Evolutionary conservation across 2,888 invertebrate genomes (phyloP), one percentile per base, ranked within the genome.

Genomic region (Hermodice carunculata): DNA sequence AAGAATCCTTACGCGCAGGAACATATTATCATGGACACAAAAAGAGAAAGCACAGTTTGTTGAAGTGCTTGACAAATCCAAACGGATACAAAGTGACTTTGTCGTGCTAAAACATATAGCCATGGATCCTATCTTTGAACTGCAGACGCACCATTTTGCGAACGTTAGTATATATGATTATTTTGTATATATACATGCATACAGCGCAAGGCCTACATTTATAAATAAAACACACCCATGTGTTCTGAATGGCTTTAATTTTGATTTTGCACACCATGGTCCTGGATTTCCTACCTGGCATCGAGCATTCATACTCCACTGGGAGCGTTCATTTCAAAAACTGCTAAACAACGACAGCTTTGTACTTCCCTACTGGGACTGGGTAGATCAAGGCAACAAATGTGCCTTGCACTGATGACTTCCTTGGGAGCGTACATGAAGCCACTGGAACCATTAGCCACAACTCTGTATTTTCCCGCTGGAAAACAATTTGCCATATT

Each of bases 251-350:
- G 19, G 32, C 8, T 40, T 22, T 31, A 59, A 51, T 53, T 31
- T 61, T 17, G 64, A 64, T 37, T 52, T 61, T 46, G 52, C 64
- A 14, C 64, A 64, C 32, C 44, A 58, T n/a, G 66, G 66, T 14
- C 37, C 67, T 11, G 63, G 42, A 6, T 66, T 66, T 43, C 63
- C 59, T 22, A 52, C 64, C 32, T 66, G 62, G 61, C 67, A 66
- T 49, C 49, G 67, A 28, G 52, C 51, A 6, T 57, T 59, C 17
- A 48, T 65, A 17, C 58, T 66, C 5, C 26, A 48, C n/a, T 60
- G 60, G 60, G 60, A 60, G 60, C 37, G 60, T 29, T 51, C 51
- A 28, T 34, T 60, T 29, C 60, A 60, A 43, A 60, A 60, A 22
- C 51, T 60, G 3, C 51, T 52, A 2, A 29, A 40, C 11, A 52